Conservation (phyloP, 37 sponge, comb jelly and placozoan genomes). For the Amphimedon queenslandica region DNA sequence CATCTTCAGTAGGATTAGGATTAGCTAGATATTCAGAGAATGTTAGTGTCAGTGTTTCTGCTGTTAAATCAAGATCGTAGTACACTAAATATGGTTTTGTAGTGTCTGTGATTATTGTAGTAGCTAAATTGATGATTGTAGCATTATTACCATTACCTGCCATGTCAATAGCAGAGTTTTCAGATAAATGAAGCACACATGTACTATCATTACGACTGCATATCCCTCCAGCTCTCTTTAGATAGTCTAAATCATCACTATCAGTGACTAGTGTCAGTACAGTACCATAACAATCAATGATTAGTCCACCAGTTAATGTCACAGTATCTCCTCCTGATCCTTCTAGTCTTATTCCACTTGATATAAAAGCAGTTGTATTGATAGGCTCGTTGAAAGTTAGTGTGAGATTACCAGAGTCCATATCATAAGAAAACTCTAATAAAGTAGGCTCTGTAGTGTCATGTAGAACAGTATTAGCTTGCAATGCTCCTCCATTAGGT, state of each 20-base stretch:
- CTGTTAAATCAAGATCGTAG: constrained; percentile 72
- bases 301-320: constrained; percentile 70
- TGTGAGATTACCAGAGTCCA: constrained; percentile 73
- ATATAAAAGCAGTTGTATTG: constrained; percentile 58
- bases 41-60: constrained; percentile 69
- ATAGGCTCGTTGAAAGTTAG: constrained; percentile 83
- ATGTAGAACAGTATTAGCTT: constrained; percentile 15
- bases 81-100: constrained; percentile 68
- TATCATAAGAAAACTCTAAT: constrained; percentile 52
- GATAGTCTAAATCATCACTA: constrained; percentile 67
- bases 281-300: constrained; percentile 57
- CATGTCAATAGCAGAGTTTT: constrained; percentile 67
- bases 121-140: background rate
- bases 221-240: constrained; percentile 40
- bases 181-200: constrained; percentile 41
- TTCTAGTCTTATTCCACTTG: constrained; percentile 31
- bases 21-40: constrained; percentile 70
- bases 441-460: constrained; percentile 64
- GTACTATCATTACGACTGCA: constrained; percentile 29
- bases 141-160: constrained; percentile 32
- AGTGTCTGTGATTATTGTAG: constrained; percentile 38
- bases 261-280: constrained; percentile 62
- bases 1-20: background rate
- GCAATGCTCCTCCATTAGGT: constrained; percentile 44
- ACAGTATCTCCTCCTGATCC: background rate